Base-by-base conservation (phyloP, 1,140 invertebrate genomes). In the Anastrepha obliqua region DNA sequence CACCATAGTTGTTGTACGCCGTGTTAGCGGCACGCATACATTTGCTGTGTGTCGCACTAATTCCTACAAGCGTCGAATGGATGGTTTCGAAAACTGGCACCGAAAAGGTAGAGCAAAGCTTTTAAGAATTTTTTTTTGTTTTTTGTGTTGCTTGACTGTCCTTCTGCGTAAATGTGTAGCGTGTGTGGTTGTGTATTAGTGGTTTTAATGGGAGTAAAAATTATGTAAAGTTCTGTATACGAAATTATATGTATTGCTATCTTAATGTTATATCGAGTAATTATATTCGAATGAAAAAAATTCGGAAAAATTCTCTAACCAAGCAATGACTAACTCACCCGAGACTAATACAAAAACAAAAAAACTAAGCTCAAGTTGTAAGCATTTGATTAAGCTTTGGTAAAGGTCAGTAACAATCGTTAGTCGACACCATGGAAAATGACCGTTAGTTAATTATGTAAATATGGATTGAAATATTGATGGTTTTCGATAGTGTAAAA, bases 61-160 rank as follows among this genome's bases (percentile, higher is more conserved):
- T 81, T 81, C 74, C 74, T 55, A 81, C 74, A 81, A 81, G n/a
- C 74, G 47, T 42, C 47, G 47, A 5, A 29, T 67, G n/a, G 17
- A 78, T 5, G 17, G 17, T 51, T 9, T 29, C 74, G 47, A 55
- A 20, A 81, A 29, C 67, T 15, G 11, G 74, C 44, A 55, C 7
- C 47, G n/a, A 81, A 81, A 55, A 47, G 74, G 74, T 47, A 55
- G 51, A 29, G 74, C 47, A 81, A 81, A 81, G 74, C 74, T 81
- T 81, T 81, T 20, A 55, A 55, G 13, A 81, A 42, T 81, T 55
- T 58, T 20, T n/a, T 20, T 81, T n/a, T n/a, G 9, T 55, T 55
- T 9, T 51, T 81, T 81, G 44, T 58, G 4, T 11, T 13, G 8
- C 39, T 67, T 11, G 13, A 67, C 39, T 47, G 67, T 51, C n/a